A percentile compares a stretch with the other conserved stretches of the same genome.
phyloP scores from a whole-genome alignment of 1,140 invertebrate species.

The Drosophila asahinai region DNA sequence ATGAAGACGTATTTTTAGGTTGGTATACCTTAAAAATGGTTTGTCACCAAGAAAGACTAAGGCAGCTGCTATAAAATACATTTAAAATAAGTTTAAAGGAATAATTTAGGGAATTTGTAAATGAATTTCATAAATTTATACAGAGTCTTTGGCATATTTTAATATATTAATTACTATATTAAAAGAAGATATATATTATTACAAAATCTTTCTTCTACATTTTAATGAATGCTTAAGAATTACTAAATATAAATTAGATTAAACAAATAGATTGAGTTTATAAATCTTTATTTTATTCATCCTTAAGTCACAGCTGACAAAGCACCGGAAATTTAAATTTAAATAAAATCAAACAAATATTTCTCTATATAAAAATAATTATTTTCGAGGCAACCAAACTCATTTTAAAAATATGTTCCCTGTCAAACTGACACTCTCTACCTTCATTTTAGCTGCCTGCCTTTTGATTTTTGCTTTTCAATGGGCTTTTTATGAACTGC shows the following conservation, averaged over 20 bases:
- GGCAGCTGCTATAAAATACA: no score
- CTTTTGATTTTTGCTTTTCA: conserved; percentile 59
- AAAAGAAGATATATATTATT: no score
- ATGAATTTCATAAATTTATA: neutral
- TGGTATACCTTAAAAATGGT: neutral
- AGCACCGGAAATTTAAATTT: neutral
- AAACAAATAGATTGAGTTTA: no score
- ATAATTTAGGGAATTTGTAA: neutral
- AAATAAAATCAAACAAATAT: no score
- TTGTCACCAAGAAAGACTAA: neutral
- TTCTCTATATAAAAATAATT: neutral
- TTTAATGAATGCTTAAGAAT: no score
- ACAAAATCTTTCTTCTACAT: no score
- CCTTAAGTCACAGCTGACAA: no score
- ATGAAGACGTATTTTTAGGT: neutral
- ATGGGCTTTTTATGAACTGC: conserved; percentile 47
- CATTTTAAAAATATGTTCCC: conserved; percentile 23
- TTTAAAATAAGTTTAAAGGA: no score
- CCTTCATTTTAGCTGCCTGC: conserved; percentile 16
- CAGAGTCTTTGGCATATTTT: no score
- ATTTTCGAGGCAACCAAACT: conserved; percentile 1
- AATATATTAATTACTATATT: no score
- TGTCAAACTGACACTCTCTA: conserved; percentile 12
- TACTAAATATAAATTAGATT: no score
- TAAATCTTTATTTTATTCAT: no score